Evolutionary conservation across 2,113 vertebrate species (phyloP).

Genomic region (Erythrocercus mccallii): DNA sequence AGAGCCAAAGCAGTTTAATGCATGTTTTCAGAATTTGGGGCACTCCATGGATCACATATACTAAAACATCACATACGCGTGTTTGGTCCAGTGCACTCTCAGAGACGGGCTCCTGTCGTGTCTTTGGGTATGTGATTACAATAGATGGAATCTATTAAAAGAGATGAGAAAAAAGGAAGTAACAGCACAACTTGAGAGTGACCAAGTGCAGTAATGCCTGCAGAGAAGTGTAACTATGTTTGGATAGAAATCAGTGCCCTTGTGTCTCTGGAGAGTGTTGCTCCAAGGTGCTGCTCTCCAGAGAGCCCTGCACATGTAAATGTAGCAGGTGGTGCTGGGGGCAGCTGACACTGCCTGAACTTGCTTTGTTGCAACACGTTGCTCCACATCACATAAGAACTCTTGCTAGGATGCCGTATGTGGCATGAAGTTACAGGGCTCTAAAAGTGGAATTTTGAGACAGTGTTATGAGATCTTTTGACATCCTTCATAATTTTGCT

Average conservation of each 20-base stretch:
- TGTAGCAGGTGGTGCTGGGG: accelerated
- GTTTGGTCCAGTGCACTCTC: accelerated
- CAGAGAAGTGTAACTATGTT: not conserved
- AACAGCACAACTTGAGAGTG: not conserved
- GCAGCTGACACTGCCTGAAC: not conserved
- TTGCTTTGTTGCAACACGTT: not conserved
- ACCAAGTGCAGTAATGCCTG: not conserved
- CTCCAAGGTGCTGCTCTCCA: accelerated
- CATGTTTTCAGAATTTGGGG: not conserved
- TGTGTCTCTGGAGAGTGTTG: not conserved
- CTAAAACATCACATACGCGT: accelerated
- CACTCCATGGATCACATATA: not conserved
- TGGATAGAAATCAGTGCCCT: not conserved
- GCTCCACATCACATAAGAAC: not conserved
- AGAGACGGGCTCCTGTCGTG: accelerated
- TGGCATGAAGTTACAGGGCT: not conserved
- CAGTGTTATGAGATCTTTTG: not conserved
- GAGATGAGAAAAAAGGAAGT: not conserved
- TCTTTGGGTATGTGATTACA: not conserved
- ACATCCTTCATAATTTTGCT: not conserved
- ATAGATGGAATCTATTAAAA: not conserved
- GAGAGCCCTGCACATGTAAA: accelerated
- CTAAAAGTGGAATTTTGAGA: not conserved
- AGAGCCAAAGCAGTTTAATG: not conserved
- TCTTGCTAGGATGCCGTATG: not conserved